Evolutionary conservation across 2,797 vertebrate species (phyloP).

Genomic region (Taeniopygia guttata): DNA sequence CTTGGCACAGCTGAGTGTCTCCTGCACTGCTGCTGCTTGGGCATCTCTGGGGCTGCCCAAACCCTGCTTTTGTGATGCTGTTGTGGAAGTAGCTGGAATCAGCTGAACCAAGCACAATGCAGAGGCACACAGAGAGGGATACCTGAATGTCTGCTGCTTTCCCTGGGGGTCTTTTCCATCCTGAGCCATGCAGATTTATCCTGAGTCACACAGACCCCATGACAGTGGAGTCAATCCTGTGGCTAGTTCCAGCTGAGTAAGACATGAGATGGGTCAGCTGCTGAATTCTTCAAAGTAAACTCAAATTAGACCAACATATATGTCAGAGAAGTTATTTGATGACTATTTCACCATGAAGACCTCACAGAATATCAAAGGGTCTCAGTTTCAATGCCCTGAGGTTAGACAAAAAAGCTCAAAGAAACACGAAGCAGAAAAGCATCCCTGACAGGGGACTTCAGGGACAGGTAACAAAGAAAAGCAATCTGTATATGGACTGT

Average conservation of each 20-base stretch:
- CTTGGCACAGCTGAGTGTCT: background rate
- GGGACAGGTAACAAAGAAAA: slow-evolving; percentile 12
- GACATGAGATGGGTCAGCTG: background rate
- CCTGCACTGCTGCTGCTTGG: background rate
- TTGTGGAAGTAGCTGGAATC: background rate
- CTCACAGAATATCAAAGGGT: slow-evolving; percentile 34
- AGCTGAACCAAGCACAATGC: background rate
- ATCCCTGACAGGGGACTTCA: background rate
- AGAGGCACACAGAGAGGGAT: background rate
- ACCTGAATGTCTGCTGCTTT: background rate
- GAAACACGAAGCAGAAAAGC: slow-evolving; percentile 9
- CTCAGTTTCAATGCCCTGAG: slow-evolving; percentile 20
- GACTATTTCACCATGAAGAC: background rate
- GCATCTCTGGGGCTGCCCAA: background rate
- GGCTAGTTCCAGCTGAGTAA: background rate
- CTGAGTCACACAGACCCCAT: background rate
- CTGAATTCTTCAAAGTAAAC: background rate
- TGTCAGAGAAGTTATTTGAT: background rate
- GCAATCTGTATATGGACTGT: background rate
- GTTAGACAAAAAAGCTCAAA: slow-evolving; percentile 52
- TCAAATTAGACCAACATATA: background rate
- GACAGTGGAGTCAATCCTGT: background rate
- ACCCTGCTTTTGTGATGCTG: accelerated
- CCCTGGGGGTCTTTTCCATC: background rate
- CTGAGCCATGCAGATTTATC: background rate